Conservation (phyloP, 2,888 invertebrate species). For the Dendrolimus houi region DNA sequence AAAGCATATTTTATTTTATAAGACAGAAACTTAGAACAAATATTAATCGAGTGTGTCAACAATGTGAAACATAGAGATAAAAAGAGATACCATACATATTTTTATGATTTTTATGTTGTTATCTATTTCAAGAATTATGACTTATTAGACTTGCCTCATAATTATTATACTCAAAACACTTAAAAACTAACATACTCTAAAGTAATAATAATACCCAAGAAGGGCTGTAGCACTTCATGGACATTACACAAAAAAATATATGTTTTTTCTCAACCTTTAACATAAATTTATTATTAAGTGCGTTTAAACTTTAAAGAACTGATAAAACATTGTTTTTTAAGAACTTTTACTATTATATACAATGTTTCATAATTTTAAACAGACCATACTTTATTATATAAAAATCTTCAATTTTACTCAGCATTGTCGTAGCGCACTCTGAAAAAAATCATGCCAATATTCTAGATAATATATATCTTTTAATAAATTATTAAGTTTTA, state of each 20-base stretch:
- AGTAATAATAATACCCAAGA: too few species aligned
- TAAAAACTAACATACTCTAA: neutral
- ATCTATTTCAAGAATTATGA: neutral
- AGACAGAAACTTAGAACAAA: too few species aligned
- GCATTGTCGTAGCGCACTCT: slow-evolving; percentile 71
- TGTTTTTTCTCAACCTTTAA: neutral
- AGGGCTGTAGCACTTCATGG: too few species aligned
- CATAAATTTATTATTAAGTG: neutral
- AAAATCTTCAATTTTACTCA: slow-evolving; percentile 34
- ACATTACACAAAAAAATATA: too few species aligned
- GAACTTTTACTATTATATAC: neutral
- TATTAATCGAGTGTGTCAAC: too few species aligned
- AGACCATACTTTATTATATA: neutral
- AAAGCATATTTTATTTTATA: too few species aligned
- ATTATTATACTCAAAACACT: neutral
- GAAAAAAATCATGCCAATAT: slow-evolving; percentile 30
- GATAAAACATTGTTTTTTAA: neutral
- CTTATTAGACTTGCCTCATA: neutral
- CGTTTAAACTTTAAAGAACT: neutral
- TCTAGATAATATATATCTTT: too few species aligned
- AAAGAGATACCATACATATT: too few species aligned
- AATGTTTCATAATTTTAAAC: neutral
- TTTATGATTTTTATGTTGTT: too few species aligned
- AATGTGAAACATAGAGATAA: too few species aligned
- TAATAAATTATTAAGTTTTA: too few species aligned